phyloP scores from a whole-genome alignment of 2,888 invertebrate species.

The Meandrusa payeni region DNA sequence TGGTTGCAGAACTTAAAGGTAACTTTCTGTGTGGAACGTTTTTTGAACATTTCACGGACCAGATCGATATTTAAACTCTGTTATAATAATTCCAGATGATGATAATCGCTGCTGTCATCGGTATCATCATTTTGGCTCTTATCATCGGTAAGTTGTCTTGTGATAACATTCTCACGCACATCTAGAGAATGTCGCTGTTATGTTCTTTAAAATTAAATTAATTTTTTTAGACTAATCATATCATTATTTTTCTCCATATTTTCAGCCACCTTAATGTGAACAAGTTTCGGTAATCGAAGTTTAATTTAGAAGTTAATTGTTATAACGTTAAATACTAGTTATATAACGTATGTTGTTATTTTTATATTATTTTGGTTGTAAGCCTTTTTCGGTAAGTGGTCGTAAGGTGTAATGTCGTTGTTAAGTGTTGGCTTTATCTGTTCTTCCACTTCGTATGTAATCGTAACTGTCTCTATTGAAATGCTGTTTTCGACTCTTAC shows the following conservation, averaged over 20 bases:
- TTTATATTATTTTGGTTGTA: slow-evolving; percentile 52
- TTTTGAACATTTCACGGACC: too few relatives aligned
- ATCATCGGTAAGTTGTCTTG: slow-evolving; percentile 88
- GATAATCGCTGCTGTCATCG: slow-evolving; percentile 94
- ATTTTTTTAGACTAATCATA: slow-evolving; percentile 64
- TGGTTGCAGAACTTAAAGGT: slow-evolving; percentile 99
- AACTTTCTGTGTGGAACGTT: slow-evolving; percentile 27
- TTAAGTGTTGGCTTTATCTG: slow-evolving; percentile 72
- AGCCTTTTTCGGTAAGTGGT: slow-evolving; percentile 70
- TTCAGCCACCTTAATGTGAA: slow-evolving; percentile 80
- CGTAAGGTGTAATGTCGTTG: slow-evolving; percentile 53
- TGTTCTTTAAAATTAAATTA: slow-evolving; percentile 34
- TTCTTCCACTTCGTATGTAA: slow-evolving; percentile 53
- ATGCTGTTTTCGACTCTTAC: slow-evolving; percentile 45
- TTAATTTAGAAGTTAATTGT: slow-evolving; percentile 70
- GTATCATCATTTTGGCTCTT: slow-evolving; percentile 90
- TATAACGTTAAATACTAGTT: slow-evolving; percentile 59
- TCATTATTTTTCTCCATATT: slow-evolving; percentile 67
- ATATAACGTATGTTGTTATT: slow-evolving; percentile 61
- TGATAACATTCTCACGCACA: slow-evolving; percentile 28
- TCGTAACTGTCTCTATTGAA: slow-evolving; percentile 43
- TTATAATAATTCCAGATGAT: slow-evolving; percentile 85
- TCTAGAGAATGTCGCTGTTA: slow-evolving; percentile 35
- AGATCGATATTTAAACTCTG: background rate
- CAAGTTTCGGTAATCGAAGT: slow-evolving; percentile 73